Percentiles rank a stretch among this genome's conserved stretches.
These are phyloP conservation scores for Nannobrachium achirus DNA, from an alignment of 2,113 vertebrate species.

Conservation along the genomic window DNA sequence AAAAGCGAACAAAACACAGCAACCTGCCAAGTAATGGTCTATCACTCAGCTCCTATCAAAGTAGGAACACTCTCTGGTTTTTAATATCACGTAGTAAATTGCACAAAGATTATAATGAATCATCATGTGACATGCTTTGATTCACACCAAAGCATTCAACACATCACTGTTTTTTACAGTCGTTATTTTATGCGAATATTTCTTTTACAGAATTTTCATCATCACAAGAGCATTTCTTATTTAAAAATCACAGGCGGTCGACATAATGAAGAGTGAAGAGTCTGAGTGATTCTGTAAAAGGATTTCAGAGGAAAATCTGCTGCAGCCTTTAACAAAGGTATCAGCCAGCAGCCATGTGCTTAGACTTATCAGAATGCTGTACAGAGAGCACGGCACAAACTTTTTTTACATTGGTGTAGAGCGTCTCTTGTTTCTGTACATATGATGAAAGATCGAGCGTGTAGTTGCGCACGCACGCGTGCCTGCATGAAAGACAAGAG, in stretches of 20 bases:
- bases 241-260: conserved; percentile 26
- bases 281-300: conserved; percentile 52
- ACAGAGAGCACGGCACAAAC: conserved; percentile 69
- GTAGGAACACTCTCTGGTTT: conserved; percentile 1
- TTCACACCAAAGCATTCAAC: conserved; percentile 19
- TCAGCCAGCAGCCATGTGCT: conserved; percentile 66
- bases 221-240: no score
- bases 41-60: conserved; percentile 16
- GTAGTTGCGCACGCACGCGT: neutral
- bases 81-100: conserved; percentile 8
- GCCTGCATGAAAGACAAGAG: conserved; percentile 28
- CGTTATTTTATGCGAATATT: no score
- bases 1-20: conserved; percentile 13
- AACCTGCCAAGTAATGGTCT: conserved; percentile 7
- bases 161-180: neutral
- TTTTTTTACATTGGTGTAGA: conserved; percentile 62
- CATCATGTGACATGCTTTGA: neutral
- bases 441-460: conserved; percentile 34
- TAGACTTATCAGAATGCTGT: conserved; percentile 72
- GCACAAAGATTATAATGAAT: neutral
- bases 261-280: conserved; percentile 57
- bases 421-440: conserved; percentile 65
- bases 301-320: conserved; percentile 58
- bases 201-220: no score
- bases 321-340: conserved; percentile 55